These are phyloP conservation scores for Magallana angulata DNA, from an alignment of 1,140 invertebrate genomes.

Conservation along the genomic window DNA sequence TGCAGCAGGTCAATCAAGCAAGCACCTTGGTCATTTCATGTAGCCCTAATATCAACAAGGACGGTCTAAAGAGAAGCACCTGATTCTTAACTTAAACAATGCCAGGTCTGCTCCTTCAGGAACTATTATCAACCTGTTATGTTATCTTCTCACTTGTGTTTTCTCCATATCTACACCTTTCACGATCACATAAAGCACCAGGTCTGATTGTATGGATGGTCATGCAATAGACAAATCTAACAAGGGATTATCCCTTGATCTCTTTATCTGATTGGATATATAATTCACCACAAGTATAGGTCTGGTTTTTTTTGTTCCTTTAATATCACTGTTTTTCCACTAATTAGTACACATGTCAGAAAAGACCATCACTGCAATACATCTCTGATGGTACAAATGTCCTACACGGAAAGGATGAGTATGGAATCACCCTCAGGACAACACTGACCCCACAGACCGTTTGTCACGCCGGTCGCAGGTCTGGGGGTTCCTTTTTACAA, in stretches of 20 bases:
- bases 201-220: neutral
- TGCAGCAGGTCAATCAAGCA: neutral
- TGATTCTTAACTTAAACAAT: slow-evolving; percentile 27
- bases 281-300: neutral
- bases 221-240: slow-evolving; percentile 3
- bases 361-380: neutral
- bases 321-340: neutral
- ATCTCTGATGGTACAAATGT: neutral
- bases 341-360: neutral
- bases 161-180: neutral
- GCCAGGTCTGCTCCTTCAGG: neutral
- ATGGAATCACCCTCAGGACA: neutral
- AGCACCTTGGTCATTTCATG: slow-evolving; percentile 21
- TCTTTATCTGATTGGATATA: neutral
- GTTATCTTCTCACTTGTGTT: neutral
- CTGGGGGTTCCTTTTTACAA: neutral
- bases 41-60: slow-evolving; percentile 25
- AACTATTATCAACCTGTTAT: slow-evolving; percentile 11
- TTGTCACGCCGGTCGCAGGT: neutral
- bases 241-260: neutral
- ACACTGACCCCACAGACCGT: neutral
- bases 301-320: neutral
- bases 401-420: neutral
- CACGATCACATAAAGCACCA: neutral
- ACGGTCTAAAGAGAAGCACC: neutral